Percentiles rank a stretch among this genome's conserved stretches.
phyloP scores from a whole-genome alignment of 2,113 vertebrate species.

The Nibea coibor region DNA sequence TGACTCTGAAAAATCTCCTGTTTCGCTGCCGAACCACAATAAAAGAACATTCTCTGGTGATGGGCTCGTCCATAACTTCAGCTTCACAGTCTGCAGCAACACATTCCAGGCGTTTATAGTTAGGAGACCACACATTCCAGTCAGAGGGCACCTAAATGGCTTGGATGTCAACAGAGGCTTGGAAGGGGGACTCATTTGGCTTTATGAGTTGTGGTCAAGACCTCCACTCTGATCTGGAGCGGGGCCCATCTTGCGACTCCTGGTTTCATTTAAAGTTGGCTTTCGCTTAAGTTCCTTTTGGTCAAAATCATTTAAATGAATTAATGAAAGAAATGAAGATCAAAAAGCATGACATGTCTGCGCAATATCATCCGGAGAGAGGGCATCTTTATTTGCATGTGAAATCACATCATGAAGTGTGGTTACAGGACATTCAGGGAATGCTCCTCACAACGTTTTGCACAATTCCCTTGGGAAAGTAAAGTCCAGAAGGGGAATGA shows the following conservation, averaged over 20 bases:
- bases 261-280: constrained; percentile 54
- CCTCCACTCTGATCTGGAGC: constrained; percentile 55
- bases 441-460: constrained; percentile 20
- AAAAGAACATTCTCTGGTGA: constrained; percentile 55
- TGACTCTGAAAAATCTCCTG: constrained; percentile 28
- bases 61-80: constrained; percentile 33
- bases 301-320: neutral
- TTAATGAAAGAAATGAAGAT: constrained; percentile 5
- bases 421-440: constrained; percentile 9
- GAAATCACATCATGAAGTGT: neutral
- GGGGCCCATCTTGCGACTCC: constrained; percentile 39
- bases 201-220: constrained; percentile 70
- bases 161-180: constrained; percentile 59
- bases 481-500: neutral
- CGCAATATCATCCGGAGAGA: neutral
- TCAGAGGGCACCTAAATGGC: constrained; percentile 62
- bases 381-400: constrained; percentile 3
- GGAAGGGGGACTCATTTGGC: constrained; percentile 46
- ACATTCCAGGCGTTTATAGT: constrained; percentile 70
- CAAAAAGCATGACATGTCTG: neutral
- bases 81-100: constrained; percentile 43
- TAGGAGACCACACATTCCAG: constrained; percentile 68
- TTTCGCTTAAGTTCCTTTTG: constrained; percentile 19
- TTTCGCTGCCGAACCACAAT: constrained; percentile 61
- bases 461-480: neutral